Base-by-base conservation (phyloP, 1,140 invertebrate genomes). In the Atopsyche davidsoni region DNA sequence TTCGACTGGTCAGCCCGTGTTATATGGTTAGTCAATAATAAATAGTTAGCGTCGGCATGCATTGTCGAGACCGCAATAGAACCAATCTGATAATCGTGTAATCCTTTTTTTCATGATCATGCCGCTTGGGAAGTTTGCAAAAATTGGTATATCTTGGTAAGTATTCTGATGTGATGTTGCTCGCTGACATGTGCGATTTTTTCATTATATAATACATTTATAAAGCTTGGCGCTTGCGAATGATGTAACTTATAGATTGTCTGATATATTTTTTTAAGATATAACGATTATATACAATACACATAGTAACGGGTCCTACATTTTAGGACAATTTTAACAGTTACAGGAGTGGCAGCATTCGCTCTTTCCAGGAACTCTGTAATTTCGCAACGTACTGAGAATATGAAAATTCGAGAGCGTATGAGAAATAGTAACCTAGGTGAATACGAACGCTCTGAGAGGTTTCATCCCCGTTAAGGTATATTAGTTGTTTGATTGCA, bases 321-420 rank as follows among this genome's bases (percentile, higher is more conserved):
- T n/a, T n/a, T 32, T 10, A 32, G 11, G 28, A 17, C 10, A 28
- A 9, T 35, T 50, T 28, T 34, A 34, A 14, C 11, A 36, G 4
- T n/a, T 9, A 31, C 1, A 28, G 4, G 4, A 17, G 36, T 22
- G 3, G 81, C 77, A 53, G 68, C 77, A 22, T 92, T 92, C 70
- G 77, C 81, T 24, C 57, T 82, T 28, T 85, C 88, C 0, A 91
- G 86, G 63, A 70, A 68, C 53, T 73, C 69, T 31, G 72, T 92
- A 35, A 78, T 83, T 59, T 70, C 62, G 4, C 69, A 75, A 32
- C 81, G 89, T 28, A 72, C 80, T 68, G 81, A 89, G 62, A 80
- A 77, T 69, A 90, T 92, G 86, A 87, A 83, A 85, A 70, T 79
- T 16, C 75, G 85, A 55, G 79, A 89, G 67, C 82, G 83, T 51